These are phyloP conservation scores for Xiphorhynchus elegans DNA, from an alignment of 2,113 vertebrate genomes.

Conservation along the genomic window DNA sequence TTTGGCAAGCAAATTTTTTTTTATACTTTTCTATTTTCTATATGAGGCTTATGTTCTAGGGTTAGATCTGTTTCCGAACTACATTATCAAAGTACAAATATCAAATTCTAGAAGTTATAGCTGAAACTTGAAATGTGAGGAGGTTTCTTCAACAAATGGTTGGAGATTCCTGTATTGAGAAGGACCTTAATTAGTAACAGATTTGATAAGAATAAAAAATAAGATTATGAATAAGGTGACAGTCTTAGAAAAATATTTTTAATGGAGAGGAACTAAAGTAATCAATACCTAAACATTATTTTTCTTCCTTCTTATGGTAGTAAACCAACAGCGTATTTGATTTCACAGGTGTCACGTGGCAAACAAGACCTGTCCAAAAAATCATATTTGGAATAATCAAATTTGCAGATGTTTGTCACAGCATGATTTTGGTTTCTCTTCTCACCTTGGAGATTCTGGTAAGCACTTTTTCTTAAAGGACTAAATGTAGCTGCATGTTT, in stretches of 20 bases:
- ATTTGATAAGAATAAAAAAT: not conserved
- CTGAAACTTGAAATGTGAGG: not conserved
- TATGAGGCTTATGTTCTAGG: not conserved
- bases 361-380: constrained; percentile 90
- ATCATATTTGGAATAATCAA: constrained; percentile 86
- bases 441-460: constrained; percentile 78
- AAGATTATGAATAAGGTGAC: not conserved
- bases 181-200: not conserved
- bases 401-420: constrained; percentile 86
- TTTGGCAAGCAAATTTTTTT: not conserved
- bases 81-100: not conserved
- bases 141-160: not conserved
- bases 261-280: not conserved
- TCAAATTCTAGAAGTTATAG: not conserved
- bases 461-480: constrained; percentile 41
- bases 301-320: not conserved
- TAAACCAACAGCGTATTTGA: not conserved
- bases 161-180: not conserved
- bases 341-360: constrained; percentile 82
- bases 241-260: not conserved
- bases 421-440: constrained; percentile 78
- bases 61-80: not conserved
- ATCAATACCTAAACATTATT: not conserved
- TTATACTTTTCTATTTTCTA: not conserved
- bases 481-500: not conserved